A percentile compares a stretch with the other conserved stretches of the same genome.
These are phyloP conservation scores for Chrysochloris asiatica DNA, from an alignment of 2,113 vertebrate genomes.

Conservation along the genomic window DNA sequence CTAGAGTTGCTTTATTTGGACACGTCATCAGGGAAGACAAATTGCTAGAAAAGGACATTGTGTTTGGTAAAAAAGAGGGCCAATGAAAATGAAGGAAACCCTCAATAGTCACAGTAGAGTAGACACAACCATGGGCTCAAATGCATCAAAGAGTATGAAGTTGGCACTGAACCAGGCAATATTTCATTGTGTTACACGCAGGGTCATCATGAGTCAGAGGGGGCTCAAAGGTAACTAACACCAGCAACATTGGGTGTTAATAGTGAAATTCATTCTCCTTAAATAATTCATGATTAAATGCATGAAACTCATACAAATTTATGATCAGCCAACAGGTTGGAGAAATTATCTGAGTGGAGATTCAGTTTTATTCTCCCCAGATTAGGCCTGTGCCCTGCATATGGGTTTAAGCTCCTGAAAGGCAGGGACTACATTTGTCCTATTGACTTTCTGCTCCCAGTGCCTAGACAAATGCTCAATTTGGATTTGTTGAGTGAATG, in stretches of 20 bases:
- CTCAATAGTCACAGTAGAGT: neutral
- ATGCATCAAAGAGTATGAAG: neutral
- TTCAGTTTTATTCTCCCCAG: neutral
- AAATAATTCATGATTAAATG: neutral
- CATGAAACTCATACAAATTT: neutral
- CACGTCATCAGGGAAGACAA: neutral
- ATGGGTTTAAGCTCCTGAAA: neutral
- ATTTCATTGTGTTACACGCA: neutral
- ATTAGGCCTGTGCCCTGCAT: neutral
- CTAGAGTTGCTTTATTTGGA: neutral
- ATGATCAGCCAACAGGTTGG: neutral
- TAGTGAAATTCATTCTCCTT: neutral
- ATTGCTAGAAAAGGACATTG: neutral
- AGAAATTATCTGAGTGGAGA: neutral
- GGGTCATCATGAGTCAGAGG: too few species aligned
- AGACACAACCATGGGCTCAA: neutral
- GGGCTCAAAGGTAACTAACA: too few species aligned
- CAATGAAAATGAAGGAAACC: neutral
- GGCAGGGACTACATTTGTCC: neutral
- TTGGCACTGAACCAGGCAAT: neutral
- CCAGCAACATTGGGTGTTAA: neutral
- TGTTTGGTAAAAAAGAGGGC: neutral
- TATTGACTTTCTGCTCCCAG: neutral
- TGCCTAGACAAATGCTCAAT: neutral
- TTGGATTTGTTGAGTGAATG: neutral